Evolutionary conservation across 2,888 invertebrate genomes (phyloP).

Genomic region (Drosophila niveifrons): DNA sequence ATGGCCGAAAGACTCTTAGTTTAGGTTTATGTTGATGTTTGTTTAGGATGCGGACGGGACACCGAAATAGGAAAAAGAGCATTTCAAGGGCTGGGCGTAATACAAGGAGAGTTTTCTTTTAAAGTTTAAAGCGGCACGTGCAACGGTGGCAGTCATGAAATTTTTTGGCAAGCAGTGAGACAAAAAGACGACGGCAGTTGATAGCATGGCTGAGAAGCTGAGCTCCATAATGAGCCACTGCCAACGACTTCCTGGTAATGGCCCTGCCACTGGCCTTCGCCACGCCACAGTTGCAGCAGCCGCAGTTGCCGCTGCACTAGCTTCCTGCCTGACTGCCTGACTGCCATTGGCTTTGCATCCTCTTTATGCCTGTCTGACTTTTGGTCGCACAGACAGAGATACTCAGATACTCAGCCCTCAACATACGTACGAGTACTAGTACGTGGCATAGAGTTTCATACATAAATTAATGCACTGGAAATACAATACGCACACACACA

Average conservation of each 20-base stretch:
- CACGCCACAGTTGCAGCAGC: neutral
- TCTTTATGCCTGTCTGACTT: constrained; percentile 63
- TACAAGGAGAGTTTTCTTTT: constrained; percentile 11
- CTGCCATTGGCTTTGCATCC: constrained; percentile 51
- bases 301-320: constrained; percentile 15
- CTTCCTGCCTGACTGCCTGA: constrained; percentile 64
- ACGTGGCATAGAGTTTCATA: constrained; percentile 65
- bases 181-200: constrained; percentile 24
- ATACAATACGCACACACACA: constrained; percentile 56
- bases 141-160: constrained; percentile 26
- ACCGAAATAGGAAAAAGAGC: constrained; percentile 24
- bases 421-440: constrained; percentile 24
- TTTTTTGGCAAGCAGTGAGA: constrained; percentile 48
- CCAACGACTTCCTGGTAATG: constrained; percentile 32
- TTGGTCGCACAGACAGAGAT: constrained; percentile 43
- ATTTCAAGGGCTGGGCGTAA: constrained; percentile 14
- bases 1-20: constrained; percentile 38
- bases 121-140: constrained; percentile 42
- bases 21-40: constrained; percentile 50
- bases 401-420: neutral
- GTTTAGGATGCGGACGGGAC: constrained; percentile 56
- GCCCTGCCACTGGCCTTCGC: constrained; percentile 16
- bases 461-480: constrained; percentile 76
- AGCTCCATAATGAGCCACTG: constrained; percentile 47
- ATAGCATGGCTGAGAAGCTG: neutral